Evolutionary conservation across 2,888 invertebrate species (phyloP), one percentile per base, ranked within the genome.

Genomic region (Caenorhabditis sinica): DNA sequence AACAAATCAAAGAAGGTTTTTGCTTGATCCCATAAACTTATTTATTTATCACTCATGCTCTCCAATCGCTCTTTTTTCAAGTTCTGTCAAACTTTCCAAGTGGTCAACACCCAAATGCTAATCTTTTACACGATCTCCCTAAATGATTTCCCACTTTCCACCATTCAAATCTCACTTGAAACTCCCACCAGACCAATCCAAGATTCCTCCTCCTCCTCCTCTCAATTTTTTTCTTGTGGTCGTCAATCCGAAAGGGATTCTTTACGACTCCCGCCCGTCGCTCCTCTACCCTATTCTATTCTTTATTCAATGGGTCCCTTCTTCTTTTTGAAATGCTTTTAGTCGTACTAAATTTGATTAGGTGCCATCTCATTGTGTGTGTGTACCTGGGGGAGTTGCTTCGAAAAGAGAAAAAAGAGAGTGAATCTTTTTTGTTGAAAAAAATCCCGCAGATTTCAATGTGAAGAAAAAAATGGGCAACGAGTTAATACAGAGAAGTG

Each of bases 381-480:
- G 74, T 68, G 75, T 77, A 77, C 76, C 76, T 77, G 69, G 25
- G 76, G 76, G 76, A 69, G 36, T 77, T 69, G 68, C 40, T 68
- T 30, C 20, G 11, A 17, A 23, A 15, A 23, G 43, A 63, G 43
- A 40, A 43, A n/a, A n/a, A n/a, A n/a, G n/a, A 43, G 6, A 25
- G 23, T 15, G 11, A 25, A 15, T 15, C 25, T 56, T 28, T 25
- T 40, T 43, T 28, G 43, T 25, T 63, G 43, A 25, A 6, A 13
- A 40, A 49, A 20, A 20, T 25, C 40, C 25, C 43, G 11, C 43
- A 43, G 43, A 43, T 15, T 56, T 56, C 13, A 28, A 25, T 28
- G 28, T 11, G 13, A 28, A 28, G 56, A 28, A 28, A 15, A 28
- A 15, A 15, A 56, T 11, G n/a, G n/a, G n/a, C n/a, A n/a, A n/a